These are phyloP conservation scores for Scaptomyza montana DNA, from an alignment of 1,140 invertebrate species.

Conservation along the genomic window DNA sequence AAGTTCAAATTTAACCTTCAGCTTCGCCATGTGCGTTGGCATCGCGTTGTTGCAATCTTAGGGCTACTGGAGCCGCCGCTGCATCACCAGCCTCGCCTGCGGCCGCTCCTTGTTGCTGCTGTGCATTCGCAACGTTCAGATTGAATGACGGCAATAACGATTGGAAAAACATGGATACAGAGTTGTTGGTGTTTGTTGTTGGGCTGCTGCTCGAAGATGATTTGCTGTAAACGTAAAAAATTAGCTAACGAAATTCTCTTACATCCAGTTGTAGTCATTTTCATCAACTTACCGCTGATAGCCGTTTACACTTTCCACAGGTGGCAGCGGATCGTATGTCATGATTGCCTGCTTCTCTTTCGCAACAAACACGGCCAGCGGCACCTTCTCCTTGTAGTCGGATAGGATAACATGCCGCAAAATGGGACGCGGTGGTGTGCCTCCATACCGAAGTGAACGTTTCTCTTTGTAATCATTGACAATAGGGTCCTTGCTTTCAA, in stretches of 20 bases:
- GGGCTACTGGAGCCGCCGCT: conserved; percentile 28
- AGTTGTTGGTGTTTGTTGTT: conserved; percentile 74
- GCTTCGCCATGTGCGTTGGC: conserved; percentile 36
- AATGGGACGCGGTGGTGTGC: conserved; percentile 88
- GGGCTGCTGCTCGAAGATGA: conserved; percentile 85
- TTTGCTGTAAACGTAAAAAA: conserved; percentile 57
- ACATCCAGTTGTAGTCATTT: not conserved
- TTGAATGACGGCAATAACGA: conserved; percentile 88
- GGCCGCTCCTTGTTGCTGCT: conserved; percentile 56
- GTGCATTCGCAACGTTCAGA: conserved; percentile 59
- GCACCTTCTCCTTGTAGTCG: conserved; percentile 88
- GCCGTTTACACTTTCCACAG: conserved; percentile 89
- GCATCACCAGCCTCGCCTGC: conserved; percentile 47
- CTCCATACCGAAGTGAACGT: conserved; percentile 83
- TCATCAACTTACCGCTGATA: conserved; percentile 84
- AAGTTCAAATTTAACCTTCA: conserved; percentile 39
- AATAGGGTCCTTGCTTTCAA: conserved; percentile 88
- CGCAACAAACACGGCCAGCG: conserved; percentile 75
- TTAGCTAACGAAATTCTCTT: not conserved
- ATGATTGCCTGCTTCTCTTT: conserved; percentile 87
- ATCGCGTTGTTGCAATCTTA: conserved; percentile 24
- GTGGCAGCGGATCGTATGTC: conserved; percentile 92
- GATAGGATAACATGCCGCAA: conserved; percentile 92
- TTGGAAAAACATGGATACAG: conserved; percentile 87
- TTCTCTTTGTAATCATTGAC: conserved; percentile 87